Evolutionary conservation across 2,113 vertebrate species (phyloP), one percentile per base, ranked within the genome.

Genomic region (Eidolon helvum): DNA sequence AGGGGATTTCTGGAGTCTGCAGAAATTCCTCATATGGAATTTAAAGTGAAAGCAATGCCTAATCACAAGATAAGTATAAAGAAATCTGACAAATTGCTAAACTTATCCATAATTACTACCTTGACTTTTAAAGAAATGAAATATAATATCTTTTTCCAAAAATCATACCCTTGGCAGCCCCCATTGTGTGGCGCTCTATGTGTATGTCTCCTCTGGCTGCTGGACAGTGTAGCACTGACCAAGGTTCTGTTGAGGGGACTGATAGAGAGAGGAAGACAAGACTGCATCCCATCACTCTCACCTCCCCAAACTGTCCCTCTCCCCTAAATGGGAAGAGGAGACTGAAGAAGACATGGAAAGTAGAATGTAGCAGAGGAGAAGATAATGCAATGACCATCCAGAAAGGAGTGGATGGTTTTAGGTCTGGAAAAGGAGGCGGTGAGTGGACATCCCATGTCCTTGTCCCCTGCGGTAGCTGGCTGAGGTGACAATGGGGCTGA

Each of bases 61-160:
- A 35, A 33, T 80, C 10, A 15, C 65, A 96, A 86, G 95, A 74
- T 59, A 87, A 72, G 5, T 50, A 50, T 12, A 57, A 92, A 97
- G 45, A 94, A 84, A 83, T 80, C n/a, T 74, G 68, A 82, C n/a
- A 45, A 59, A 80, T 61, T 12, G 5, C 21, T 59, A 38, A 15
- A 11, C 33, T 40, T 71, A 43, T 53, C 38, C 14, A 55, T 53
- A 53, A 80, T 57, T 78, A 86, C 50, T 7, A 38, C 15, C 12
- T 94, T 14, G 43, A 30, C 65, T 90, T 82, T 78, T 57, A 53
- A 55, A 75, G 8, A 38, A 55, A 85, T 33, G 4, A 71, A 33
- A 90, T 61, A 10, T 2, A 43, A 19, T 50, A 24, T 57, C 14
- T 24, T 48, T 80, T 55, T 69, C 6, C 18, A 38, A 84, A 84